Conservation (phyloP, 2,888 invertebrate species). For the Beris chalybata region DNA sequence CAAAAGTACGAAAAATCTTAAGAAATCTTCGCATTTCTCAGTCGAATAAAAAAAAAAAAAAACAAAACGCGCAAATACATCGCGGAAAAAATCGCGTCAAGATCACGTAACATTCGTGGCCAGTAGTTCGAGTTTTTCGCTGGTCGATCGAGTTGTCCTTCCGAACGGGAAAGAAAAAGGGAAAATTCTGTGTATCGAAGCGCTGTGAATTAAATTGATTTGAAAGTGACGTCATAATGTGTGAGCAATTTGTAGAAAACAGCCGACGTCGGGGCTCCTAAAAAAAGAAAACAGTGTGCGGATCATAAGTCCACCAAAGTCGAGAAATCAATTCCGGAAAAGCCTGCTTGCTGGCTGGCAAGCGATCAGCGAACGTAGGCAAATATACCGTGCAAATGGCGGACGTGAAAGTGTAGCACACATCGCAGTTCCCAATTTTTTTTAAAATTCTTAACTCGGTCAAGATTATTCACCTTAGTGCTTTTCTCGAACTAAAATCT, state of each 20-base stretch:
- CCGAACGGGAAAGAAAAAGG: not conserved
- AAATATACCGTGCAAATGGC: too few relatives aligned
- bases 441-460: too few relatives aligned
- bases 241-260: conserved; percentile 24
- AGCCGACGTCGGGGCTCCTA: conserved; percentile 18
- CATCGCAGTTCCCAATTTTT: too few relatives aligned
- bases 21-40: conserved; percentile 8
- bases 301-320: too few relatives aligned
- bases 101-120: not conserved
- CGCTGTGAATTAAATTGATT: conserved; percentile 2
- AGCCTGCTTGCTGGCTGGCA: too few relatives aligned
- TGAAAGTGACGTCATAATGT: conserved; percentile 30
- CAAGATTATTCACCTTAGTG: too few relatives aligned
- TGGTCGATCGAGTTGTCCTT: not conserved
- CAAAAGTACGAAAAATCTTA: conserved; percentile 17
- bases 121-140: not conserved
- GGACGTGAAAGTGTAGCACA: too few relatives aligned
- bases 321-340: too few relatives aligned
- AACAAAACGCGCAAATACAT: not conserved
- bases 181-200: conserved; percentile 7
- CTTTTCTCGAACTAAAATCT: too few relatives aligned
- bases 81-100: not conserved
- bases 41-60: too few relatives aligned
- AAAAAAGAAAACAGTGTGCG: too few relatives aligned
- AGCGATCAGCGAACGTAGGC: too few relatives aligned